A percentile compares a stretch with the other conserved stretches of the same genome.
These are phyloP conservation scores for Euzophera pinguis DNA, from an alignment of 2,888 invertebrate species.

Conservation along the genomic window DNA sequence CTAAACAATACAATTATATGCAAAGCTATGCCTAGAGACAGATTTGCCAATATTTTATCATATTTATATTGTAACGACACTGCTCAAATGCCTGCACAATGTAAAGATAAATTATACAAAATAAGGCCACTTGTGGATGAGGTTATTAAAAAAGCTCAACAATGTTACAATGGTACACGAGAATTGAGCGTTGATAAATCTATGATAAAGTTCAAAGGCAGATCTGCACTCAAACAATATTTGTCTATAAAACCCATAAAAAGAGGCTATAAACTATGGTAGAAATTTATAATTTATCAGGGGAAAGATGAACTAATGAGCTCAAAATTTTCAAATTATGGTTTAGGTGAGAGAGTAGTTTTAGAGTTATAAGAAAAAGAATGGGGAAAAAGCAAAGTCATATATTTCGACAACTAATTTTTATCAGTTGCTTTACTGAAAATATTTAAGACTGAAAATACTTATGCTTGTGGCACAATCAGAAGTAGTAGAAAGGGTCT, in stretches of 20 bases:
- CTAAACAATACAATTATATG: constrained; percentile 18
- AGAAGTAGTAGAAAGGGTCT: constrained; percentile 18
- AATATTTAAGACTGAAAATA: constrained; percentile 22
- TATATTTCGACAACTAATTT: constrained; percentile 27
- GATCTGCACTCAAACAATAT: constrained; percentile 32
- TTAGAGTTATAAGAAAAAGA: constrained; percentile 23
- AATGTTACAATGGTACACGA: constrained; percentile 24
- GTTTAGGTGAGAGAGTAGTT: constrained; percentile 22
- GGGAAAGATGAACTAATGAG: constrained; percentile 22
- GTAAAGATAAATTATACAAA: constrained; percentile 25
- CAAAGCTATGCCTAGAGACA: constrained; percentile 24
- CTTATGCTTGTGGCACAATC: constrained; percentile 21
- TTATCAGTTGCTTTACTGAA: constrained; percentile 26
- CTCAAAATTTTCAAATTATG: neutral
- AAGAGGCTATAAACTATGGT: constrained; percentile 30
- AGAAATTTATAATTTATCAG: constrained; percentile 24
- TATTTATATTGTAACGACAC: constrained; percentile 25
- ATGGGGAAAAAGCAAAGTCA: neutral
- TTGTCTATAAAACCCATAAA: constrained; percentile 37
- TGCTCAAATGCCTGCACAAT: constrained; percentile 20
- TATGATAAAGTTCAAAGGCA: constrained; percentile 14
- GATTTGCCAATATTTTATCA: constrained; percentile 14
- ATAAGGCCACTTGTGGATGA: constrained; percentile 20
- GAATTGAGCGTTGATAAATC: constrained; percentile 28
- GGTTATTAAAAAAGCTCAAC: constrained; percentile 11